Base-by-base conservation (phyloP, 2,797 vertebrate genomes). In the Phoxinus dragarum region DNA sequence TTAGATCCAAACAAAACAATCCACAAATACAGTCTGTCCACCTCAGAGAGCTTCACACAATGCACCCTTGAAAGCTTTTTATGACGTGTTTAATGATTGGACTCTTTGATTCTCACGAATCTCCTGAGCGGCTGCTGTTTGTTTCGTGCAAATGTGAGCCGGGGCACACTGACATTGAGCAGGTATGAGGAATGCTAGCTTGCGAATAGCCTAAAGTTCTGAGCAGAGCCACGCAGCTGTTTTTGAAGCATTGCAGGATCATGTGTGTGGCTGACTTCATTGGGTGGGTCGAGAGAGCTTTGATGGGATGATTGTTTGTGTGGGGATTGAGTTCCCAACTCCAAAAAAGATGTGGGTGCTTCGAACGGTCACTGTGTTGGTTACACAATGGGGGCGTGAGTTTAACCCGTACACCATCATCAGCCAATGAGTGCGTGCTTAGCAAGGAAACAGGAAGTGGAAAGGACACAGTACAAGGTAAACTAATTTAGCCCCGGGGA, bases 161-260 rank as follows among this genome's bases (percentile, higher is more conserved):
- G 59, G 84, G 74, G 76, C 49, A 49, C 54, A n/a, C 84, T 89
- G 91, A 92, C 90, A 90, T 85, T 89, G 86, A 86, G 76, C 71
- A 56, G 74, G 84, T 64, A 85, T 86, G 78, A 87, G 67, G 90
- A 89, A 86, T 34, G 78, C 77, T 38, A 59, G 38, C 84, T 80
- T 79, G 91, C 67, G 80, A 85, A 82, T 87, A 86, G 78, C 84
- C 68, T 77, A 64, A 69, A 77, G 87, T 85, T 34, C 81, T 88
- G 87, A 92, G 89, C 42, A 88, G 84, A 81, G 27, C 38, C 84
- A 23, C 9, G 87, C 93, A 94, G 94, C 93, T 94, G 93, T 93
- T 91, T 91, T 36, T 17, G 79, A 64, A 84, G 59, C 61, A 34
- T 84, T 82, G 84, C 14, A 85, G 81, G 85, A 47, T 4, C 42